Evolutionary conservation across 1,140 invertebrate species (phyloP), one percentile per base, ranked within the genome.

Genomic region (Amyelois transitella): DNA sequence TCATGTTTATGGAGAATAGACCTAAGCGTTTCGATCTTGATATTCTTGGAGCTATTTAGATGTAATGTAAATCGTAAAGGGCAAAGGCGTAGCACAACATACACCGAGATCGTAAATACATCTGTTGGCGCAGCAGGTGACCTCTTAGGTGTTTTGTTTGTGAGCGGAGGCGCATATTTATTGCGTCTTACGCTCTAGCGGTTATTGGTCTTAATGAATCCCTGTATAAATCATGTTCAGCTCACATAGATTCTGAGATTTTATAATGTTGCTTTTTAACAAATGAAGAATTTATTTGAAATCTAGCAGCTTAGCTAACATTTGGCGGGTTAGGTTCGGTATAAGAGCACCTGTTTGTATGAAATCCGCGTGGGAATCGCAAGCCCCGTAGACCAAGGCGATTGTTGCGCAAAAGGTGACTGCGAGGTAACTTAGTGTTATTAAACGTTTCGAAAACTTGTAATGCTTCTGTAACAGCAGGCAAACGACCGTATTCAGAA

Each of bases 311-410:
- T 28, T 28, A 28, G 25, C 7, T 28, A 28, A 28, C 43, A 45
- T 45, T 45, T 45, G 18, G n/a, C 6, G 18, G 43, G 19, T 45
- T 18, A 19, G 43, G 19, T 45, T 18, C 8, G 43, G 58, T 60
- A 64, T 66, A 71, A 69, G 75, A 72, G 63, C 77, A 82, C 77
- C 76, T 81, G 73, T 70, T 60, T 67, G 63, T 77, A 81, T 71
- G 75, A 84, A 86, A 83, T 86, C 77, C 75, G 82, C 82, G 82
- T 86, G 82, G 82, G 82, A 86, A 86, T 72, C 69, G 55, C 61
- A 58, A 62, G 66, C 32, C n/a, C n/a, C 32, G 32, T 4, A 60
- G 73, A 64, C 60, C 52, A 64, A 56, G 53, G 51, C 51, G 44
- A 28, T 14, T 32, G 58, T 86, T 84, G 75, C 73, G 79, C 71